Evolutionary conservation across 2,888 invertebrate species (phyloP), one percentile per base, ranked within the genome.

Genomic region (Hypsopygia costalis): DNA sequence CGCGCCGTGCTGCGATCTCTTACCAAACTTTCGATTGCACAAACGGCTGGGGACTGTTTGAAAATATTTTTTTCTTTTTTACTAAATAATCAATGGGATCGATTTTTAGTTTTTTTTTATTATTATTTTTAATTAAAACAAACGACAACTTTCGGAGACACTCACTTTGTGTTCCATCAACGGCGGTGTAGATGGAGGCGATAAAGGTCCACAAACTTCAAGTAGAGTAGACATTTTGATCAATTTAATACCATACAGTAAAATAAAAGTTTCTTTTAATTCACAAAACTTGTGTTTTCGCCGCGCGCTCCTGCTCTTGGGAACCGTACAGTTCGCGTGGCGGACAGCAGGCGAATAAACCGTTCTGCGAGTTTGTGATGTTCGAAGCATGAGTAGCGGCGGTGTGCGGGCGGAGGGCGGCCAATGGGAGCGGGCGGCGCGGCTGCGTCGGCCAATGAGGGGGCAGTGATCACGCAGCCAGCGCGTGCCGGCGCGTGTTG

Each of bases 401-500:
- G 93, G 93, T 92, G 82, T 89, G 74, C 73, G 63, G 80, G 89
- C 86, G 86, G 80, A 78, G 81, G 80, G 68, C 62, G 70, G 61
- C 93, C 92, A 93, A 93, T 93, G 69, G 64, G 56, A 66, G 72
- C 59, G 76, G 92, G 91, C 92, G 94, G 94, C 94, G 92, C 93
- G 94, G 89, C 92, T 70, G 73, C 49, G 56, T 53, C 67, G 69
- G 62, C 94, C 93, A 94, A 94, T 94, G 69, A 69, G 64, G 53
- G 63, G 37, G 46, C 37, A 52, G 69, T 71, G 90, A 91, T 92
- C 95, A 95, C 92, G 92, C 94, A 91, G 85, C 83, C 80, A 79
- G 87, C 90, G 94, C 95, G 93, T 95, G 95, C 90, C 81, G 69
- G 80, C 85, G 92, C 92, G 91, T 92, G 93, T 73, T 92, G 92